Conservation (phyloP, 2,797 vertebrate genomes). For the Adrianichthys oophorus region DNA sequence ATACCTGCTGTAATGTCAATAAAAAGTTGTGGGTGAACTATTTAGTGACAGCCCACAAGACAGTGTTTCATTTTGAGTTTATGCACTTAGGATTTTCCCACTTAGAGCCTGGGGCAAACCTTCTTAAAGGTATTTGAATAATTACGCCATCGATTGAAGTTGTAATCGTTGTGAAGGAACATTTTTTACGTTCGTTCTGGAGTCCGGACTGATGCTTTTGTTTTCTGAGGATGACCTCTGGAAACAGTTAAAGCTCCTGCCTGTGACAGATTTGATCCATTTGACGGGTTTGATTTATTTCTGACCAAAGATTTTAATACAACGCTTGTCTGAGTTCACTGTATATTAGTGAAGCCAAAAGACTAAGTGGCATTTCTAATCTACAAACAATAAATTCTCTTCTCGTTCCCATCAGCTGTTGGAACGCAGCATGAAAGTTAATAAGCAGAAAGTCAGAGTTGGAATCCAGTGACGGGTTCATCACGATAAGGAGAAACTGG, state of each 20-base stretch:
- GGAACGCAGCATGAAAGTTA: conserved; percentile 55
- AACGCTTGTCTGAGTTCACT: conserved; percentile 22
- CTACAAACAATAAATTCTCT: conserved; percentile 41
- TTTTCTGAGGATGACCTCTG: conserved; percentile 2
- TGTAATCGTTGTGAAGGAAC: conserved; percentile 19
- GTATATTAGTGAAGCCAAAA: conserved; percentile 38
- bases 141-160: conserved; percentile 35
- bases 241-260: too few relatives aligned
- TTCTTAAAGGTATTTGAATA: conserved; percentile 20
- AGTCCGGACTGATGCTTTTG: conserved; percentile 1
- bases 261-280: conserved; percentile 2
- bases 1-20: too few relatives aligned
- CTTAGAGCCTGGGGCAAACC: conserved; percentile 9
- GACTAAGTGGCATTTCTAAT: conserved; percentile 56
- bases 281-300: conserved; percentile 1
- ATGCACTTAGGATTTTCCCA: conserved; percentile 17
- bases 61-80: conserved; percentile 47
- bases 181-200: conserved; percentile 21
- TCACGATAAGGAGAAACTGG: conserved; percentile 60
- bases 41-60: conserved; percentile 2
- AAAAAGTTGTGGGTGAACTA: too few relatives aligned
- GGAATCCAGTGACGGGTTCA: conserved; percentile 62
- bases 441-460: conserved; percentile 56
- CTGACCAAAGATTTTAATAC: too few relatives aligned
- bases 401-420: conserved; percentile 44